Percentiles rank a stretch among this genome's conserved stretches.
These are phyloP conservation scores for Etheostoma perlongum DNA, from an alignment of 2,797 vertebrate species.

Conservation along the genomic window DNA sequence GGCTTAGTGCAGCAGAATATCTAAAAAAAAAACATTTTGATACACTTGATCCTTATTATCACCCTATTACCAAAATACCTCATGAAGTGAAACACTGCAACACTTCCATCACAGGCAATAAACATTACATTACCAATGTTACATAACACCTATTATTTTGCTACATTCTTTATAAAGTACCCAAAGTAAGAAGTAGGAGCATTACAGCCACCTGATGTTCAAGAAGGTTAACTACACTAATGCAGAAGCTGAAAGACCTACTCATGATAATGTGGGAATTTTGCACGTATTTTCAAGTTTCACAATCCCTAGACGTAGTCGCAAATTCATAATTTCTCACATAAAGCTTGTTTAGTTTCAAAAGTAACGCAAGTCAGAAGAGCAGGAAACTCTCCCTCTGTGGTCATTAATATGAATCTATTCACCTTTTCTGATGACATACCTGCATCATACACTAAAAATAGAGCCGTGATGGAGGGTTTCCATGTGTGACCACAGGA, in stretches of 20 bases:
- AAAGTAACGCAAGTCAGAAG: conserved; percentile 19
- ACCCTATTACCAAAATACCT: conserved; percentile 61
- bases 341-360: neutral
- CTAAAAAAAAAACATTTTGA: conserved; percentile 50
- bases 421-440: conserved; percentile 40
- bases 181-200: conserved; percentile 28
- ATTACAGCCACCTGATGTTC: conserved; percentile 76
- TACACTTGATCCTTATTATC: conserved; percentile 59
- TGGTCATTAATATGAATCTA: conserved; percentile 1
- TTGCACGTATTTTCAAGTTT: neutral
- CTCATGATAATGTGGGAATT: neutral
- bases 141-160: conserved; percentile 55
- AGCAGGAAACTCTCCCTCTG: conserved; percentile 9
- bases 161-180: conserved; percentile 40
- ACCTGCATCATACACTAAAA: conserved; percentile 58
- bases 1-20: conserved; percentile 54
- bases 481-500: conserved; percentile 61
- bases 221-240: conserved; percentile 53
- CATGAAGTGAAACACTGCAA: conserved; percentile 57
- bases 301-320: neutral
- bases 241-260: neutral
- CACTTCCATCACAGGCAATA: conserved; percentile 48
- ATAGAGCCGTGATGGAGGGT: conserved; percentile 62
- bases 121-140: conserved; percentile 69
- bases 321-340: neutral